A percentile compares a stretch with the other conserved stretches of the same genome.
Conservation (phyloP, 23 tunicate genomes). For the Halocynthia aurantium region DNA sequence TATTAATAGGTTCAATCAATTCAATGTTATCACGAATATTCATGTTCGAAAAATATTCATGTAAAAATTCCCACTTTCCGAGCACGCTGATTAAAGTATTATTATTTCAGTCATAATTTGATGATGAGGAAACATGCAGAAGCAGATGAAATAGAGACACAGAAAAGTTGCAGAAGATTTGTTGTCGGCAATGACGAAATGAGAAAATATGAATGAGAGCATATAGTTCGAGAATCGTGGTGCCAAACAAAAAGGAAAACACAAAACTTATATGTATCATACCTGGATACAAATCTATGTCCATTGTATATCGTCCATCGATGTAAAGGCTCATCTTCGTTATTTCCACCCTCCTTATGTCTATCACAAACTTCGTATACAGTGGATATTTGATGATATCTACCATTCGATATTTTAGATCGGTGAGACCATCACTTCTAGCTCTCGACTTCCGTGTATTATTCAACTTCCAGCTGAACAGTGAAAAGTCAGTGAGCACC, state of each 20-base stretch:
- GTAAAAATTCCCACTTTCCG: no score
- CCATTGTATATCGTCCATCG: conserved; percentile 59
- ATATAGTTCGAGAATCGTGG: no score
- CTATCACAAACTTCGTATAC: conserved; percentile 70
- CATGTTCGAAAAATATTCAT: no score
- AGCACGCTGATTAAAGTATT: no score
- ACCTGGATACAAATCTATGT: conserved; percentile 49
- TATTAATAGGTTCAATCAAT: no score
- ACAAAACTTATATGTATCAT: neutral
- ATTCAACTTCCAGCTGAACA: conserved; percentile 36
- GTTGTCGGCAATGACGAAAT: neutral
- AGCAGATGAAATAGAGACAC: no score
- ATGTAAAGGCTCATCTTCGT: conserved; percentile 50
- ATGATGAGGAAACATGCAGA: no score
- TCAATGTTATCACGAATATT: no score
- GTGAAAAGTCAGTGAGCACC: no score
- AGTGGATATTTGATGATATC: conserved; percentile 3
- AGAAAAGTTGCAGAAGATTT: neutral
- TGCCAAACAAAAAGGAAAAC: no score
- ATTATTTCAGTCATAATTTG: no score
- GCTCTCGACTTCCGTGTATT: conserved; percentile 55
- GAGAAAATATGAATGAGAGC: neutral
- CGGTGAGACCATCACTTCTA: conserved; percentile 54
- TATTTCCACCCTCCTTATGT: conserved; percentile 58
- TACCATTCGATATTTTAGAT: conserved; percentile 45